Base-by-base conservation (phyloP, 2,888 invertebrate species). In the Rhopalosiphum nymphaeae region DNA sequence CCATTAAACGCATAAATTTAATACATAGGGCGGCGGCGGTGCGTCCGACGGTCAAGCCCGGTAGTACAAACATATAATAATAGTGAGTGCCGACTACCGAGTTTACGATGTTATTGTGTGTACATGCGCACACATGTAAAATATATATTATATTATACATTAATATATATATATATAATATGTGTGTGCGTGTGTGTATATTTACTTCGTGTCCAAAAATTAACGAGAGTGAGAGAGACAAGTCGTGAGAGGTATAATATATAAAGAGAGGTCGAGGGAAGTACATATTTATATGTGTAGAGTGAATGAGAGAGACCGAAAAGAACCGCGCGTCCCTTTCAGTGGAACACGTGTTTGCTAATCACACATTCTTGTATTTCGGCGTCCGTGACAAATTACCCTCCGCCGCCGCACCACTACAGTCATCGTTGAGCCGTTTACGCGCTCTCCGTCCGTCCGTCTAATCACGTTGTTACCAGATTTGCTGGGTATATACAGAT, bases 311-410 rank as follows among this genome's bases (percentile, higher is more conserved):
- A 87, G 89, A 53, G 46, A 93, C 10, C 42, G 25, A 57, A 57
- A 92, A 53, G n/a, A 46, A 49, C 44, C 91, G 53, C 91, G 7
- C 56, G 91, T 94, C 94, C 94, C 90, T 91, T 86, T 67, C 91
- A 85, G 85, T 44, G 49, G 49, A 94, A 94, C 94, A 94, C 94
- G 94, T 94, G 94, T 94, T 94, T 46, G 94, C 94, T 94, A 94
- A 94, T 94, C 94, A 94, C 90, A 67, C 94, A 94, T 94, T 94
- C 94, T 94, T 94, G 94, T 91, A 61, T 94, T 94, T 94, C 94
- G 94, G 94, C 36, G 94, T 94, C 94, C 94, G 94, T 94, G 94
- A 94, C 94, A 94, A 94, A 94, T 94, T 91, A 94, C 87, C 90
- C 94, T n/a, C 44, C 84, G 29, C 93, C 53, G n/a, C 49, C 11